phyloP scores from a whole-genome alignment of 2,113 vertebrate species.

The Delphinapterus leucas region DNA sequence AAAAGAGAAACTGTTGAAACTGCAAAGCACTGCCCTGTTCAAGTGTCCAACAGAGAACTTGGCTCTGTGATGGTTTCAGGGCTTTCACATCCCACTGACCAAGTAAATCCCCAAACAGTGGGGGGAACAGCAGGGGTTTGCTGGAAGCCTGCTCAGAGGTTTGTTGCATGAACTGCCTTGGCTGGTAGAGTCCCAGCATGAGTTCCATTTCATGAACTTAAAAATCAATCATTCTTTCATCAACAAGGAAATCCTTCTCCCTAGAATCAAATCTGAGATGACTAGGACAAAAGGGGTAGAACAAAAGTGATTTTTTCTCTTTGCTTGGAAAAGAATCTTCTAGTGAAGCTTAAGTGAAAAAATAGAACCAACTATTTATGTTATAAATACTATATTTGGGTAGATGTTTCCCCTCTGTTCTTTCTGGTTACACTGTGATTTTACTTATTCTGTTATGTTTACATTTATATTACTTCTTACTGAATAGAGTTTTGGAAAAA shows the following conservation, averaged over 20 bases:
- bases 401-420: background rate
- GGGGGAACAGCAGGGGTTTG: background rate
- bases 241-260: constrained; percentile 7
- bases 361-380: background rate
- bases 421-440: background rate
- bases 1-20: background rate
- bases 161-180: background rate
- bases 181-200: background rate
- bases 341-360: background rate
- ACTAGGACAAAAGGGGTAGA: background rate
- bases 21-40: background rate
- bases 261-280: background rate
- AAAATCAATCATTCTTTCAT: constrained; percentile 38
- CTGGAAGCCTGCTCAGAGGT: background rate
- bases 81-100: background rate
- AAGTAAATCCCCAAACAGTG: background rate
- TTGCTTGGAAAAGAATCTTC: background rate
- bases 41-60: background rate
- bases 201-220: background rate
- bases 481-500: constrained; percentile 21
- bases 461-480: background rate
- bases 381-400: background rate
- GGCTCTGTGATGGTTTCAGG: background rate
- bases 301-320: background rate
- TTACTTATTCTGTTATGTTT: background rate